A percentile compares a stretch with the other conserved stretches of the same genome.
Evolutionary conservation across 2,113 vertebrate species (phyloP).

Genomic region (Epinephelus cyanopodus): DNA sequence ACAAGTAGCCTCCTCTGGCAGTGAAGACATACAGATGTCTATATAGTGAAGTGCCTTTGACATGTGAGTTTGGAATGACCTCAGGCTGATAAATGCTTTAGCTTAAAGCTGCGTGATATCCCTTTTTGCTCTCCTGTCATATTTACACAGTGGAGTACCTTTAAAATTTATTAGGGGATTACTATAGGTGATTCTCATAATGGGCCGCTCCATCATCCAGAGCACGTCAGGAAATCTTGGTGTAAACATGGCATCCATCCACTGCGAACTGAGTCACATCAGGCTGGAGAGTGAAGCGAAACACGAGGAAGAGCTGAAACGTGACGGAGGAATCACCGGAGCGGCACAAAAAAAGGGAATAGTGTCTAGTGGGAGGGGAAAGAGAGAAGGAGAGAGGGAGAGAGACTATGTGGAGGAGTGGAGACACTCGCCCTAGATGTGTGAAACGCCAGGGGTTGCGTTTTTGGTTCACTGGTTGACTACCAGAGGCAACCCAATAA

Average conservation of each 20-base stretch:
- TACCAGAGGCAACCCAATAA: slow-evolving; percentile 42
- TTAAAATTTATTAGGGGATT: slow-evolving; percentile 48
- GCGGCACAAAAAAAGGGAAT: slow-evolving; percentile 62
- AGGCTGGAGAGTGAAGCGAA: slow-evolving; percentile 53
- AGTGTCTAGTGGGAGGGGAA: slow-evolving; percentile 69
- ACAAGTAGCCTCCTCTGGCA: background rate
- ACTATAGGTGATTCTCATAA: slow-evolving; percentile 40
- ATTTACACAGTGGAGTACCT: slow-evolving; percentile 6
- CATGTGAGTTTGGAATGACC: background rate
- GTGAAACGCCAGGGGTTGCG: slow-evolving; percentile 75
- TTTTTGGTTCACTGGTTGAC: slow-evolving; percentile 71
- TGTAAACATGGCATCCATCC: slow-evolving; percentile 71
- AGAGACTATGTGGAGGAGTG: slow-evolving; percentile 35
- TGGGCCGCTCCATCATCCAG: slow-evolving; percentile 51
- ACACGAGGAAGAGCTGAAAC: slow-evolving; percentile 54
- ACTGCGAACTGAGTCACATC: slow-evolving; percentile 55
- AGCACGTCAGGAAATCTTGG: slow-evolving; percentile 63
- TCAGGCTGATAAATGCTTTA: background rate
- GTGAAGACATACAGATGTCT: background rate
- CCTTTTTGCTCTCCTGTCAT: slow-evolving; percentile 22
- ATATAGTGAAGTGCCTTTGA: no score
- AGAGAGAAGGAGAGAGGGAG: slow-evolving; percentile 12
- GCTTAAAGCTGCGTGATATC: slow-evolving; percentile 3
- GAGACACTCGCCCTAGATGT: slow-evolving; percentile 71
- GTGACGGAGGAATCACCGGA: slow-evolving; percentile 70